Percentiles rank a stretch among this genome's conserved stretches.
Evolutionary conservation across 2,797 vertebrate genomes (phyloP).

Genomic region (Typhlichthys eigenmanni): DNA sequence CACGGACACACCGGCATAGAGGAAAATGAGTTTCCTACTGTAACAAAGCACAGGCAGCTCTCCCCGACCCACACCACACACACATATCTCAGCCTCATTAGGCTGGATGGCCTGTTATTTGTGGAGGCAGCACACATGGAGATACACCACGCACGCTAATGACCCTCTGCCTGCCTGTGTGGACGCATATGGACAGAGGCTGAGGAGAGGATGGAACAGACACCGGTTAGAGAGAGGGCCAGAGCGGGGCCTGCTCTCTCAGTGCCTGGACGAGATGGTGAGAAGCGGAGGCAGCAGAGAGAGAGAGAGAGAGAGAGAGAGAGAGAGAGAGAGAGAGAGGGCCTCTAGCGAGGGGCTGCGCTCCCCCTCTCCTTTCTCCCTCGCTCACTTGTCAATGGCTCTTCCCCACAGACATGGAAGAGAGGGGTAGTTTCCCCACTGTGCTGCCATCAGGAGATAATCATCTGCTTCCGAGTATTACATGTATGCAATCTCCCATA

Average conservation of each 20-base stretch:
- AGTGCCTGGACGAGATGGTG: conserved; percentile 49
- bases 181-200: conserved; percentile 76
- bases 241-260: conserved; percentile 56
- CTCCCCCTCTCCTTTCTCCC: conserved; percentile 57
- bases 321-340: conserved; percentile 27
- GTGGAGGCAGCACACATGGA: conserved; percentile 74
- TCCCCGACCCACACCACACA: conserved; percentile 13
- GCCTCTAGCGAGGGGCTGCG: conserved; percentile 50
- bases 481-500: conserved; percentile 57
- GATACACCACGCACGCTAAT: conserved; percentile 76
- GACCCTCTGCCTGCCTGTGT: conserved; percentile 76
- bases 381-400: conserved; percentile 56
- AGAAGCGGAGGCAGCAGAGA: conserved; percentile 33
- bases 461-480: conserved; percentile 72
- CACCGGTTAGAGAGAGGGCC: conserved; percentile 66
- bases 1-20: conserved; percentile 58
- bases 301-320: conserved; percentile 10
- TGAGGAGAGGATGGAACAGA: conserved; percentile 68
- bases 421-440: conserved; percentile 58
- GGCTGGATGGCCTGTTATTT: conserved; percentile 78
- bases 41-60: conserved; percentile 34
- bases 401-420: conserved; percentile 54
- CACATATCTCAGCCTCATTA: conserved; percentile 82
- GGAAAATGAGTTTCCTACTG: conserved; percentile 63
- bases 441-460: conserved; percentile 71